phyloP scores from a whole-genome alignment of 2,113 vertebrate genomes.

The Phylloscopus whistleri region DNA sequence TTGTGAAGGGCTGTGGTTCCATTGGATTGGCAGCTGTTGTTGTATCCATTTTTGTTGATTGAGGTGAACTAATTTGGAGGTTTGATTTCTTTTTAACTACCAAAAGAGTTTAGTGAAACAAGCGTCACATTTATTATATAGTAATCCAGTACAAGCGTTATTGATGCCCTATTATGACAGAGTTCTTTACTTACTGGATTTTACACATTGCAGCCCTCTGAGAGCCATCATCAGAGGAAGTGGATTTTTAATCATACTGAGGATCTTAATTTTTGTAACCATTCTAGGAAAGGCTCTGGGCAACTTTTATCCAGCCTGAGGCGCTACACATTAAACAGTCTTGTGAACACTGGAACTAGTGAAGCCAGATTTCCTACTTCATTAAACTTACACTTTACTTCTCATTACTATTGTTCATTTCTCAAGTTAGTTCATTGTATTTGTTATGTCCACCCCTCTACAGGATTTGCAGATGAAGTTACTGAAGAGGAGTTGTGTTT shows the following conservation, averaged over 20 bases:
- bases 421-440: neutral
- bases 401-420: constrained; percentile 10
- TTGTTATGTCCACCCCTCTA: neutral
- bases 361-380: constrained; percentile 32
- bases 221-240: neutral
- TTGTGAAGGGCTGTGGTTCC: neutral
- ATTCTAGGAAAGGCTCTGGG: neutral
- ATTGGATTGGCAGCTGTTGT: neutral
- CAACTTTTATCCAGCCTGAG: constrained; percentile 13
- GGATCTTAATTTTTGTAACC: constrained; percentile 1
- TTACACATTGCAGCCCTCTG: neutral
- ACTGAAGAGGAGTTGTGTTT: neutral
- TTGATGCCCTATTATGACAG: neutral
- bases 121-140: neutral
- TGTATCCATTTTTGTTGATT: neutral
- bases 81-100: neutral
- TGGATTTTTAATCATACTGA: neutral
- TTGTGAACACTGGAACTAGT: constrained; percentile 10
- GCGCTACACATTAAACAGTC: neutral
- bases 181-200: neutral
- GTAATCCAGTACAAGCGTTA: neutral
- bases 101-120: neutral
- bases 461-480: neutral
- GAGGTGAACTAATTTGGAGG: neutral
- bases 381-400: constrained; percentile 25